Evolutionary conservation across 2,888 invertebrate species (phyloP), one percentile per base, ranked within the genome.

Genomic region (Pollenia amentaria): DNA sequence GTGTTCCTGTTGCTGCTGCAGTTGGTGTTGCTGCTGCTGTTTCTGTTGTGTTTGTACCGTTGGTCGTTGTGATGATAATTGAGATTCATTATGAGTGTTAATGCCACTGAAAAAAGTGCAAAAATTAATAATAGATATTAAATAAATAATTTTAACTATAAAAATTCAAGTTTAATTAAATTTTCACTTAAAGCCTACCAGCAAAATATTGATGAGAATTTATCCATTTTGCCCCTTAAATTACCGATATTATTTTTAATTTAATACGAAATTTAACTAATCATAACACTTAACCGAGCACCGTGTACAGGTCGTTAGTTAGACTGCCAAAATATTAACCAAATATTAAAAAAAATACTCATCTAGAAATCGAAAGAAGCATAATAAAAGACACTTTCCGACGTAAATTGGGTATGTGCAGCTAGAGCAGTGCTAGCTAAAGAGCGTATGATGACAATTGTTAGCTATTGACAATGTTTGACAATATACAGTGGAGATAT

Each of bases 71-170:
- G 55, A 51, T 75, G 72, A 18, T 44, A 65, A 73, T 64, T 80
- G 84, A 84, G 87, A 77, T 80, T 80, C 87, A 76, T 53, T 80
- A 60, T 65, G 60, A 80, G 76, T 80, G 78, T 78, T 86, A 60
- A 21, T 81, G 70, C 84, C 84, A 73, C 87, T 87, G 44, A 80
- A 84, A 87, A 84, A 29, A 29, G 29, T 80, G 38, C 29, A 84
- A 80, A 77, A 70, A 73, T 29, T 38, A 38, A 62, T 67, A 62
- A 40, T 72, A 64, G 11, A 46, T 42, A 38, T 14, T 29, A 48
- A 14, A 29, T 9, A 78, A 38, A 67, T 2, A 69, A 64, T 69
- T 76, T 51, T 69, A 38, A n/a, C n/a, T 29, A 69, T 38, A 18
- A 57, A 70, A 10, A 44, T 16, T 11, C 29, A 6, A 29, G 7